Evolutionary conservation across 2,797 vertebrate species (phyloP), one percentile per base, ranked within the genome.

Genomic region (Halcyon leucocephala): DNA sequence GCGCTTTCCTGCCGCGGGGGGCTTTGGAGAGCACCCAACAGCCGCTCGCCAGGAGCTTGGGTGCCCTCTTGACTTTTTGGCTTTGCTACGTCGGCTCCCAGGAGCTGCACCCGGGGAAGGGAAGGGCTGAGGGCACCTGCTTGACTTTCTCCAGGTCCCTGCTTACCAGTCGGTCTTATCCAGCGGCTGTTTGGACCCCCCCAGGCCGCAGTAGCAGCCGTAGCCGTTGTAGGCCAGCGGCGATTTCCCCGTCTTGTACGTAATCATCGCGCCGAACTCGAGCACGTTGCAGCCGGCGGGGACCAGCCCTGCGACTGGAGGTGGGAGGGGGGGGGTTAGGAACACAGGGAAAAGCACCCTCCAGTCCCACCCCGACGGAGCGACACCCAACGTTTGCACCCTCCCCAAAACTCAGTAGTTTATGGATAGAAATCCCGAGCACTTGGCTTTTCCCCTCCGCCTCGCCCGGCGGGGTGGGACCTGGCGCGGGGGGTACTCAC

Each of bases 241-340:
- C 0, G 3, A 29, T 61, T 93, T 98, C 26, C 97, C 76, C 0
- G 97, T 97, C 95, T 64, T 35, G 26, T 12, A 24, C 33, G 24
- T 83, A 1, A 98, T 97, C 97, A 97, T 97, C 4, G 14, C 0
- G 29, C 55, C 67, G 1, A 98, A 97, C 95, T 97, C 97, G 16
- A 29, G 0, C 80, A 97, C 2, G 21, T 76, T 57, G 64, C 97
- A 91, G 5, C 44, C 0, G 5, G 65, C 46, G 1, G 41, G 61
- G 58, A 54, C 39, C 90, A 92, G 88, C 10, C 85, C 86, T 93
- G 39, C 1, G 0, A 83, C 48, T 88, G 67, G 62, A 94, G 72
- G 62, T 2, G 4, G 2, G 6, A 12, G 10, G 44, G 7, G 33
- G 33, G 37, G n/a, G 3, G 39, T 91, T 54, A 77, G 42, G 17